phyloP scores from a whole-genome alignment of 1,140 invertebrate genomes.

The Phortica variegata region DNA sequence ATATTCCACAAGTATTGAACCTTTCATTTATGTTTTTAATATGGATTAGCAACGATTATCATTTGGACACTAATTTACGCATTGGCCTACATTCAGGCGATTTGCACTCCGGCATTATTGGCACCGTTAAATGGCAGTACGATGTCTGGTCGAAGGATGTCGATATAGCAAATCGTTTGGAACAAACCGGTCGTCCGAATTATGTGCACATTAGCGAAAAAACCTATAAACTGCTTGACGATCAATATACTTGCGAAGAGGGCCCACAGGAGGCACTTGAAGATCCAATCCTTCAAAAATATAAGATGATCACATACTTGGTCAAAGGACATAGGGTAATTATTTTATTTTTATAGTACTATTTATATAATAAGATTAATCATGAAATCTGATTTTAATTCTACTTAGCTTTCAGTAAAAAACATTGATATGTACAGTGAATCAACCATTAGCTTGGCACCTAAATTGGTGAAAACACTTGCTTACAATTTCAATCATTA shows the following conservation, averaged over 20 bases:
- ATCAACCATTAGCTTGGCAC: no score
- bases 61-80: conserved; percentile 86
- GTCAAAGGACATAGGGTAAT: conserved; percentile 62
- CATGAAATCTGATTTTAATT: no score
- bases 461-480: no score
- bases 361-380: no score
- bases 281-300: conserved; percentile 66
- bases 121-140: conserved; percentile 90
- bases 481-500: no score
- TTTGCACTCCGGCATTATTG: conserved; percentile 88
- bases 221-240: conserved; percentile 69
- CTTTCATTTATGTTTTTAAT: no score
- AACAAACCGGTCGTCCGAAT: conserved; percentile 83
- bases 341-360: no score
- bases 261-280: conserved; percentile 65
- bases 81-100: conserved; percentile 92
- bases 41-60: conserved; percentile 66
- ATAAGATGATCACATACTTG: conserved; percentile 71
- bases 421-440: no score
- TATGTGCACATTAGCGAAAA: conserved; percentile 82
- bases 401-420: no score
- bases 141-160: conserved; percentile 96
- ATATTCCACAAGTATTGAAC: no score
- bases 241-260: conserved; percentile 58
- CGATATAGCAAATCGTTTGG: conserved; percentile 93